Percentiles rank a stretch among this genome's conserved stretches.
Conservation (phyloP, 1,140 invertebrate genomes). For the Battus philenor region DNA sequence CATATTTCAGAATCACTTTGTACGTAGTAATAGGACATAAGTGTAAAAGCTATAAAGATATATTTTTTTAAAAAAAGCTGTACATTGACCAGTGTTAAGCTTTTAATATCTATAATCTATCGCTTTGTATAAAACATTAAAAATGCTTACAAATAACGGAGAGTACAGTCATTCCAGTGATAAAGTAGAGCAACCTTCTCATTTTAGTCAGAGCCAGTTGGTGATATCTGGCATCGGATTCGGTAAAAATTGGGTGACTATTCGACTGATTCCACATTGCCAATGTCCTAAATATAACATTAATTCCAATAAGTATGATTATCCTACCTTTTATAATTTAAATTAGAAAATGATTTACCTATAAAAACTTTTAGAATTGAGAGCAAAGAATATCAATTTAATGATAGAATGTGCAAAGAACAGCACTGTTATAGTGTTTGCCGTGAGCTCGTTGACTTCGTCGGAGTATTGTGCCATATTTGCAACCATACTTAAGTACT, state of each 20-base stretch:
- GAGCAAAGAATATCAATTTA: constrained; percentile 84
- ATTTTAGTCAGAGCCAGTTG: constrained; percentile 85
- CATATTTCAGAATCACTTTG: no score
- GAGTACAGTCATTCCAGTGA: constrained; percentile 78
- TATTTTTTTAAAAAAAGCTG: no score
- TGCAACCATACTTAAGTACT: constrained; percentile 79
- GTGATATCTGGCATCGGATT: constrained; percentile 86
- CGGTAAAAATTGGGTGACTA: constrained; percentile 88
- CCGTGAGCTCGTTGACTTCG: constrained; percentile 88
- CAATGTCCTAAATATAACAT: constrained; percentile 74
- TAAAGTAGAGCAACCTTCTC: constrained; percentile 82
- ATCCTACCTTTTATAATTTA: no score
- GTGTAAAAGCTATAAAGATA: no score
- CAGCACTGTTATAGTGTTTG: constrained; percentile 87
- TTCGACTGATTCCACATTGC: constrained; percentile 89
- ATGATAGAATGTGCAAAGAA: constrained; percentile 87
- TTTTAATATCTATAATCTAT: no score
- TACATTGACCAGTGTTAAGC: no score
- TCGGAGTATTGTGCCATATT: constrained; percentile 83
- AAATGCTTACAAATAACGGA: constrained; percentile 75
- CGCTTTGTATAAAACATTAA: no score
- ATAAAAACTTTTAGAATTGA: constrained; percentile 85
- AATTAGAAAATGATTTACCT: constrained; percentile 66
- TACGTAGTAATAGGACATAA: no score
- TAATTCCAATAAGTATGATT: not conserved